Evolutionary conservation across 30 jellyfish, hydroid and myxozoan genomes (phyloP), one percentile per base, ranked within the genome.

Genomic region (Phacellophora camtschatica): DNA sequence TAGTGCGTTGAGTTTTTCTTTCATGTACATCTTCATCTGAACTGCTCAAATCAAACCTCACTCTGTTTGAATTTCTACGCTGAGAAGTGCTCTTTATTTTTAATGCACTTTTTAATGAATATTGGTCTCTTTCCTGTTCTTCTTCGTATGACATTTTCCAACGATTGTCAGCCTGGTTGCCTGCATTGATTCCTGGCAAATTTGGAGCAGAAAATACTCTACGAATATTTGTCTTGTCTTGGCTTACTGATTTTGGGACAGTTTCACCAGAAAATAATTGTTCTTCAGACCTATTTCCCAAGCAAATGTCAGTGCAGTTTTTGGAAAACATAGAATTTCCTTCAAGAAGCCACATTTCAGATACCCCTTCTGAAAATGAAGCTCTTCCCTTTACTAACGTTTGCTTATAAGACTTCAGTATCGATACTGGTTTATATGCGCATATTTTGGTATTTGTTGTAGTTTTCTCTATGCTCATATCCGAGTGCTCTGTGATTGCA

Each of bases 71-170:
- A 34, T 19, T 36, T 23, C 82, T 82, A 42, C 32, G 25, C 20
- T 42, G 55, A 1, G 90, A 59, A 0, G 74, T 0, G 35, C 71
- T 36, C 41, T 64, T 56, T 10, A 42, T 34, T 46, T 45, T 77
- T 30, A 77, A 23, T 39, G 90, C 90, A 36, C 90, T 77, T 77
- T 77, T 77, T 62, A 77, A 54, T 24, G 88, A 76, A 0, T 72
- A 61, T 42, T 71, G 56, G 28, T 23, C 29, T 62, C 43, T 62
- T 1, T 53, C 22, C 20, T 46, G 61, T 8, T 12, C 45, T 19
- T 37, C 28, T 18, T 18, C 19, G 30, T 15, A 16, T 43, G 39
- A 5, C 45, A 33, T 37, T n/a, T 66, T 51, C 63, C 35, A 36
- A 2, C 64, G 62, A 28, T 46, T 28, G n/a, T n/a, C n/a, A 8